Evolutionary conservation across 2,113 vertebrate genomes (phyloP), one percentile per base, ranked within the genome.

Genomic region (Calyptommatus sinebrachiatus): DNA sequence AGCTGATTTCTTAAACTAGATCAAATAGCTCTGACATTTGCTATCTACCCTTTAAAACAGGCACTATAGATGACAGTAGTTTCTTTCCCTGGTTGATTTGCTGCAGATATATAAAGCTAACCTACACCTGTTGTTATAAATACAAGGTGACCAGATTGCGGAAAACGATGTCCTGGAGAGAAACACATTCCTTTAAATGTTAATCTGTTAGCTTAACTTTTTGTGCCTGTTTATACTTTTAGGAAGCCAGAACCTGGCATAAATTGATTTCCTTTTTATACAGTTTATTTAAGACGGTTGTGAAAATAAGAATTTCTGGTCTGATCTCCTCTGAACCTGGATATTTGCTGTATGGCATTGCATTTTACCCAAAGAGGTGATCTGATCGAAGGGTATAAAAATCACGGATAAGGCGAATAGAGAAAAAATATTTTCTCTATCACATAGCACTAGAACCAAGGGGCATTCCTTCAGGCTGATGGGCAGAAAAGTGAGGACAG

Each of bases 11-110:
- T 91, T 85, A 92, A 92, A 90, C 79, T 84, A 89, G 91, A 95
- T 95, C 92, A 93, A 93, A 94, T 90, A 77, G 68, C 90, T 91
- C 31, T 95, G 95, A 93, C 92, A 95, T 94, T 95, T 94, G 63
- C 90, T 90, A 89, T 86, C 31, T 81, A 90, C 89, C 89, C 91
- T 83, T 92, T 91, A 89, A 84, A 92, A 93, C 84, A 79, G 71
- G 69, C 66, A 68, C 86, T 68, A 41, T 46, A 77, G 81, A 85
- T 83, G 79, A 82, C 35, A 78, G 76, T 66, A 73, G 70, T 41
- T 76, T 81, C 83, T 88, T 83, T 68, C 22, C 73, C 20, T 7
- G 90, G 53, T 26, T 80, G 73, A 79, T 93, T 78, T 87, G 86
- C 90, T 84, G 83, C 65, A 89, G 93, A 93, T 95, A 91, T 95